Evolutionary conservation across 1,140 invertebrate genomes (phyloP).

Genomic region (Danaus melanippus): DNA sequence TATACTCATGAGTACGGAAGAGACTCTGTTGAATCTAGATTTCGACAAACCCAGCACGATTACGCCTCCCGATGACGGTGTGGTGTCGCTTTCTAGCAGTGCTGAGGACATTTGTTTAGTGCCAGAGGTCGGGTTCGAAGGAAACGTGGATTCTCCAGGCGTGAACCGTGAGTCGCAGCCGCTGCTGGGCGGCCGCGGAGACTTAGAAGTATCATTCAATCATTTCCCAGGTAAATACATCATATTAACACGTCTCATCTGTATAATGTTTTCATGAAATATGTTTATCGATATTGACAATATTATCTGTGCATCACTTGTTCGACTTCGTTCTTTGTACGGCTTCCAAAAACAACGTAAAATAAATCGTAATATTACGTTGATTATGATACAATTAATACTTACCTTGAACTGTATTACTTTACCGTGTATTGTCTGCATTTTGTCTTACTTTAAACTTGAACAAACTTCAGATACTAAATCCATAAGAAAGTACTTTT

Average conservation of each 20-base stretch:
- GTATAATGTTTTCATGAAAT: constrained; percentile 7
- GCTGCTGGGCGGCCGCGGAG: constrained; percentile 85
- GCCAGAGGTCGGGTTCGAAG: constrained; percentile 77
- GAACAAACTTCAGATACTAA: constrained; percentile 38
- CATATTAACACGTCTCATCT: constrained; percentile 1
- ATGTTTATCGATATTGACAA: constrained; percentile 15
- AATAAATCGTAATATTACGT: constrained; percentile 13
- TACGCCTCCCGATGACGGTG: constrained; percentile 68
- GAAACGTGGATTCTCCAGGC: constrained; percentile 82
- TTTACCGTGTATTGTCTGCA: constrained; percentile 15
- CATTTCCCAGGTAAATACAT: constrained; percentile 81
- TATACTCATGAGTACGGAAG: constrained; percentile 73
- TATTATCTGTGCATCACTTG: constrained; percentile 27
- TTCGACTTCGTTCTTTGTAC: constrained; percentile 31
- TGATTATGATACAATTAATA: constrained; percentile 16
- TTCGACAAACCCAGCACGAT: constrained; percentile 63
- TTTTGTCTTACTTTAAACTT: constrained; percentile 23
- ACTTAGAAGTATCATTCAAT: constrained; percentile 83
- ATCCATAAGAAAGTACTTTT: constrained; percentile 22
- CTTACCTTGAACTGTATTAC: constrained; percentile 3
- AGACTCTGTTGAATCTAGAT: constrained; percentile 72
- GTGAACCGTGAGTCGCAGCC: constrained; percentile 91
- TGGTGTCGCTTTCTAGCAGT: constrained; percentile 69
- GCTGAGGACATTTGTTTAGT: constrained; percentile 78
- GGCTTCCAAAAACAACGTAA: constrained; percentile 28